A percentile compares a stretch with the other conserved stretches of the same genome.
phyloP scores from a whole-genome alignment of 2,113 vertebrate genomes.

The Hyperopisus bebe region DNA sequence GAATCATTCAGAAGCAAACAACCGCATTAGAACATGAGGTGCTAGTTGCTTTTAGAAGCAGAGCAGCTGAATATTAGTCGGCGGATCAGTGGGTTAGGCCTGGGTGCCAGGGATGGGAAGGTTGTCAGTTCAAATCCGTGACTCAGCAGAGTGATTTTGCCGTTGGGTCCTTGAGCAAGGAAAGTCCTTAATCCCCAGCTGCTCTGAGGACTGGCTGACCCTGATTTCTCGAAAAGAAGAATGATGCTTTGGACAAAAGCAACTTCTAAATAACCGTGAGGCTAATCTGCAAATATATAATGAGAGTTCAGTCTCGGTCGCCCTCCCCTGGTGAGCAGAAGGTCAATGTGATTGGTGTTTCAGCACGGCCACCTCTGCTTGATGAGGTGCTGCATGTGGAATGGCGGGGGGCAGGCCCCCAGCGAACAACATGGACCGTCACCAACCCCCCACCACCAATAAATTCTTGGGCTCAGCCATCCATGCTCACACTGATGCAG shows the following conservation, averaged over 20 bases:
- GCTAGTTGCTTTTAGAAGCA: not conserved
- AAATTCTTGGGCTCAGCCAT: not conserved
- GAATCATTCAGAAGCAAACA: slow-evolving; percentile 10
- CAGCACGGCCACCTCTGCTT: not conserved
- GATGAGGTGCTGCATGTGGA: not conserved
- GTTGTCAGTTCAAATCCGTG: not conserved
- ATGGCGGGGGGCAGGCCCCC: not conserved
- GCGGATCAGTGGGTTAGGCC: not conserved
- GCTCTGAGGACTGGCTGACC: not conserved
- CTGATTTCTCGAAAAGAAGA: not conserved
- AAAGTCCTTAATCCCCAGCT: not conserved
- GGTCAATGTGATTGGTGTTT: not conserved
- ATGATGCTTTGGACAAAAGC: not conserved
- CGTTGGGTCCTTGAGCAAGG: not conserved
- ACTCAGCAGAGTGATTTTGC: not conserved
- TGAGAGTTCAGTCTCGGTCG: not conserved
- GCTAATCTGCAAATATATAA: not conserved
- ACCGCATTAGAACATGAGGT: not conserved
- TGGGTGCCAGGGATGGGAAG: not conserved
- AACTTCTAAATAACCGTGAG: not conserved
- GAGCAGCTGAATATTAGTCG: not conserved
- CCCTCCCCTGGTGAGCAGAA: not conserved
- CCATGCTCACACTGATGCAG: not conserved
- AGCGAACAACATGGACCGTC: not conserved
- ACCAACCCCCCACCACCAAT: not conserved